Percentiles rank a stretch among this genome's conserved stretches.
phyloP scores from a whole-genome alignment of 2,113 vertebrate species.

The Dicentrarchus labrax region DNA sequence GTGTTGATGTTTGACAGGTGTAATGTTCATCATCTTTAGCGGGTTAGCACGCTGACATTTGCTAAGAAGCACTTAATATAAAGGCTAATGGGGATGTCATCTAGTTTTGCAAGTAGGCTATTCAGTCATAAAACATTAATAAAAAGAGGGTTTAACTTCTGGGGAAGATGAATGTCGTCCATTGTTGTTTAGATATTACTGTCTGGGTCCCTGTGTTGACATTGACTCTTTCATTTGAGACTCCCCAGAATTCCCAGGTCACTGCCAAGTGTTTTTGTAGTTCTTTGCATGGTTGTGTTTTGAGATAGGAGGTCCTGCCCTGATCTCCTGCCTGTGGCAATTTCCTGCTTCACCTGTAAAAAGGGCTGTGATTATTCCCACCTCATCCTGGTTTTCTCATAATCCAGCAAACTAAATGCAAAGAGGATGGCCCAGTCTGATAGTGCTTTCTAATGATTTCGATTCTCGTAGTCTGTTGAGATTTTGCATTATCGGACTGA shows the following conservation, averaged over 20 bases:
- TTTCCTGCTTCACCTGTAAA: neutral
- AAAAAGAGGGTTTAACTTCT: too few relatives aligned
- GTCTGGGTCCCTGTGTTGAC: neutral
- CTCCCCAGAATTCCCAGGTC: constrained; percentile 16
- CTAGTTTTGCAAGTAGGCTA: too few relatives aligned
- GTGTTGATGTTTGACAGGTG: too few relatives aligned
- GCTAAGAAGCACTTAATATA: too few relatives aligned
- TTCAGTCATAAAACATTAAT: too few relatives aligned
- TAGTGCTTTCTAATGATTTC: too few relatives aligned
- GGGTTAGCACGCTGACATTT: too few relatives aligned
- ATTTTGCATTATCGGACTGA: neutral
- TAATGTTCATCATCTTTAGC: too few relatives aligned
- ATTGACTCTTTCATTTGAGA: neutral
- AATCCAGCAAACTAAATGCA: constrained; percentile 12
- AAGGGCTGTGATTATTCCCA: neutral
- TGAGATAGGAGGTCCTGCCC: neutral
- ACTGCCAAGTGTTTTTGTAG: neutral
- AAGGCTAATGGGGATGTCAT: too few relatives aligned
- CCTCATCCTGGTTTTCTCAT: neutral
- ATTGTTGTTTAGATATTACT: neutral
- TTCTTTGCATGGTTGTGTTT: neutral
- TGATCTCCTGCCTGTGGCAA: neutral
- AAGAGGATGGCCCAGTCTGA: neutral
- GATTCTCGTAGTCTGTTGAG: neutral
- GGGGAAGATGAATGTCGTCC: too few relatives aligned